A percentile compares a stretch with the other conserved stretches of the same genome.
Evolutionary conservation across 2,888 invertebrate genomes (phyloP).

Genomic region (Callyntrura sp.): DNA sequence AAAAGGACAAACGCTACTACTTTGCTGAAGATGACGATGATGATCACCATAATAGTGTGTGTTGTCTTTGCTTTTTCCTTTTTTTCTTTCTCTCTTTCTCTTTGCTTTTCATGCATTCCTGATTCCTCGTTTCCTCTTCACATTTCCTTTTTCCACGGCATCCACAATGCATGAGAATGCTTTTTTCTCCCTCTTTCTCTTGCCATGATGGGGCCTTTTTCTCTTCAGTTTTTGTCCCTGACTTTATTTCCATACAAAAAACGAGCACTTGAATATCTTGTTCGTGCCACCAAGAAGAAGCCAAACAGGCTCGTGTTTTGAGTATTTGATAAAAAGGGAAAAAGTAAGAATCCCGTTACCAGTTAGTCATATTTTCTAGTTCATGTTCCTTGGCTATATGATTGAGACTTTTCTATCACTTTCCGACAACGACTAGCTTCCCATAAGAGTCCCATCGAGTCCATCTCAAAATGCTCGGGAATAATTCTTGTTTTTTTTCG

Average conservation of each 20-base stretch:
- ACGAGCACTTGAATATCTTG: background rate
- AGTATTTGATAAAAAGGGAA: background rate
- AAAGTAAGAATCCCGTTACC: background rate
- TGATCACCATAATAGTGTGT: slow-evolving; percentile 50
- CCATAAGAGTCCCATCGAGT: slow-evolving; percentile 53
- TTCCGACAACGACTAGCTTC: background rate
- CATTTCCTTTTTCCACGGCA: background rate
- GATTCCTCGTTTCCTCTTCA: slow-evolving; percentile 35
- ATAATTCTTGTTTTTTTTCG: background rate
- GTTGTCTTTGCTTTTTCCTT: slow-evolving; percentile 20
- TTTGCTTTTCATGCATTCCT: slow-evolving; percentile 45
- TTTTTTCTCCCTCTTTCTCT: background rate
- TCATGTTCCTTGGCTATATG: background rate
- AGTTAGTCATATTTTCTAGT: background rate
- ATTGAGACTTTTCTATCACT: slow-evolving; percentile 31
- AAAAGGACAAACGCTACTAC: slow-evolving; percentile 24
- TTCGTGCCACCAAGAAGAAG: background rate
- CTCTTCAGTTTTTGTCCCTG: background rate
- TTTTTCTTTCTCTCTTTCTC: background rate
- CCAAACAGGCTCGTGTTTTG: background rate
- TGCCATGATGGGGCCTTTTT: background rate
- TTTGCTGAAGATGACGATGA: slow-evolving; percentile 30
- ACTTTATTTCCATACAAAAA: slow-evolving; percentile 2
- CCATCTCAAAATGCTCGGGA: slow-evolving; percentile 43
- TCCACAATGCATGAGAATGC: too few species aligned